Base-by-base conservation (phyloP, 2,888 invertebrate genomes). In the Cryptocheilus praepositus region DNA sequence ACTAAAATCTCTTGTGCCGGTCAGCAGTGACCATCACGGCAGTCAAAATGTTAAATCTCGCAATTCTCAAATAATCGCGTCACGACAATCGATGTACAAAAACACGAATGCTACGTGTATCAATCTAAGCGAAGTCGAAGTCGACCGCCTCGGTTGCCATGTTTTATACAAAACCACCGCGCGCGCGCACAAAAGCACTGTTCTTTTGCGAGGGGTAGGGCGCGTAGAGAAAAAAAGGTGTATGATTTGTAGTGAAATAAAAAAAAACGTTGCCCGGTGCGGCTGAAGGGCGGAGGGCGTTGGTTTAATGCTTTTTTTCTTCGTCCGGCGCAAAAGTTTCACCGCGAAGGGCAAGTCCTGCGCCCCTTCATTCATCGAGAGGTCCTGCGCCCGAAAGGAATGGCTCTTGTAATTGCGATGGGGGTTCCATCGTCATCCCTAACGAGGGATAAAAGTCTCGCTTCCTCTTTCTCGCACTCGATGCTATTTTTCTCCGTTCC, bases 231-330 rank as follows among this genome's bases (percentile, higher is more conserved):
- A 18, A 43, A 56, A 44, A 56, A 56, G 3, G 11, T 11, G 1
- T 36, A 36, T 11, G 36, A 11, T 36, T 36, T 7, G 13, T 11
- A 11, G 56, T 11, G 13, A 13, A 16, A n/a, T 18, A 43, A 56
- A 43, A 55, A 28, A 43, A 18, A 55, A 55, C 36, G n/a, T 16
- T n/a, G 19, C 3, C 16, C n/a, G 73, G 73, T 64, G 67, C 62
- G 61, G 74, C 63, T 64, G 46, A 63, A 61, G 62, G 54, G 45
- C 59, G 70, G 63, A 67, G 64, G 76, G 75, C 71, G 71, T 77
- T 68, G 64, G 67, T 76, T 74, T 67, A 76, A 76, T 73, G 75
- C 70, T 19, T 18, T 19, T 19, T 56, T 21, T 56, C 44, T 44
- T 19, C 19, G 18, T 5, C 19, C 15, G 15, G 28, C 44, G 18